Evolutionary conservation across 2,888 invertebrate genomes (phyloP).

Genomic region (Geophilus truncorum): DNA sequence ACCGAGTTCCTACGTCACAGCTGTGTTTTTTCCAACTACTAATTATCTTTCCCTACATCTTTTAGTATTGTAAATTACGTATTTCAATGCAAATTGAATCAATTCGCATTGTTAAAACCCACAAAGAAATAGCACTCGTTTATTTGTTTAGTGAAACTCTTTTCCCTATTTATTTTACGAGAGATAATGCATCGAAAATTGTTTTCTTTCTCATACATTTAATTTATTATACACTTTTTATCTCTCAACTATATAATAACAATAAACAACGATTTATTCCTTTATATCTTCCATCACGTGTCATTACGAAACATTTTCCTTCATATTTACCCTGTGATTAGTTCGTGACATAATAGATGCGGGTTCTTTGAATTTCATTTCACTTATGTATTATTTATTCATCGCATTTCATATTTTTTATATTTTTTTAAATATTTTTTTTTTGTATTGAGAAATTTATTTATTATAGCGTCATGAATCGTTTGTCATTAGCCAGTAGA

Average conservation of each 20-base stretch:
- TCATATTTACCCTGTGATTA: not conserved
- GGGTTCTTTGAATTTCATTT: not conserved
- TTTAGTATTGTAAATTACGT: too few species aligned
- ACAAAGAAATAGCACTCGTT: too few species aligned
- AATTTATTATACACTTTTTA: too few species aligned
- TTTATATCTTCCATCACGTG: not conserved
- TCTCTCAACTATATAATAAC: not conserved
- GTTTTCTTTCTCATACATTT: too few species aligned
- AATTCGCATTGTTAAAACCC: too few species aligned
- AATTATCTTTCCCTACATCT: too few species aligned
- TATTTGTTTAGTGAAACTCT: too few species aligned
- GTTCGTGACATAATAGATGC: not conserved
- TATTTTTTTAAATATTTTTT: not conserved
- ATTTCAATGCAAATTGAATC: too few species aligned
- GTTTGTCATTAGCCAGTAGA: not conserved
- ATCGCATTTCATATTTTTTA: not conserved
- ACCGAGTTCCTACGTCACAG: too few species aligned
- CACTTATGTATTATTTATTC: not conserved
- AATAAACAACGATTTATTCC: not conserved
- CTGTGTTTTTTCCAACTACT: too few species aligned
- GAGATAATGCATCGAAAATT: too few species aligned
- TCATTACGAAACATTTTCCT: not conserved
- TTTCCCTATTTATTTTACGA: too few species aligned
- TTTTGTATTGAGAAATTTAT: not conserved
- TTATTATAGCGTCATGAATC: not conserved